Evolutionary conservation across 2,888 invertebrate species (phyloP), one percentile per base, ranked within the genome.

Genomic region (Cheilosia vulpina): DNA sequence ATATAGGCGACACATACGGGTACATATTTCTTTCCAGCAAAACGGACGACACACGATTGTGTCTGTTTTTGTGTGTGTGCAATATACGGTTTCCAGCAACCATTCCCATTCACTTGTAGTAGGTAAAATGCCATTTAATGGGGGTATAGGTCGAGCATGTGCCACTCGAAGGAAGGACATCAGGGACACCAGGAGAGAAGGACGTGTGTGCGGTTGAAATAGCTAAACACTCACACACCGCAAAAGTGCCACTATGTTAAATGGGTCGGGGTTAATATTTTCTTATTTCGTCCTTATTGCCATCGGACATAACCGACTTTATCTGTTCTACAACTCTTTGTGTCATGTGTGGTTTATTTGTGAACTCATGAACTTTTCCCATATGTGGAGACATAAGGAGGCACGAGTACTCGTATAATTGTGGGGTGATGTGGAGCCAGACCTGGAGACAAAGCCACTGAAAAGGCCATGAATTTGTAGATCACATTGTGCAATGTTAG

Each of bases 251-350:
- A 63, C 69, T 69, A 63, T 81, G 76, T 76, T 77, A 62, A 57
- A 68, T 79, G 58, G 84, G 75, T 71, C 62, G 66, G 66, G 84
- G 84, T 85, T 76, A 76, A 85, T 85, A 85, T 76, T 76, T 85
- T 76, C 76, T 81, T 80, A 85, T 85, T 80, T 76, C 57, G 80
- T 68, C 71, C 80, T 81, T 85, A 80, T 62, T 85, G 76, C 84
- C 71, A 68, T 80, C 75, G 71, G 66, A 76, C 76, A 80, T 71
- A 80, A 71, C 84, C 71, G 80, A 76, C 75, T 80, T 80, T 84
- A 84, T 84, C 80, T 80, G 75, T 84, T 85, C 55, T 75, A 71
- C 66, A 85, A 80, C 60, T 72, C 71, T 76, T 72, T 85, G 84
- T 80, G 69, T 76, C 73, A 62, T 66, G 65, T 78, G 77, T 79